Base-by-base conservation (phyloP, 2,888 invertebrate genomes). In the Trissonchulus sp. region DNA sequence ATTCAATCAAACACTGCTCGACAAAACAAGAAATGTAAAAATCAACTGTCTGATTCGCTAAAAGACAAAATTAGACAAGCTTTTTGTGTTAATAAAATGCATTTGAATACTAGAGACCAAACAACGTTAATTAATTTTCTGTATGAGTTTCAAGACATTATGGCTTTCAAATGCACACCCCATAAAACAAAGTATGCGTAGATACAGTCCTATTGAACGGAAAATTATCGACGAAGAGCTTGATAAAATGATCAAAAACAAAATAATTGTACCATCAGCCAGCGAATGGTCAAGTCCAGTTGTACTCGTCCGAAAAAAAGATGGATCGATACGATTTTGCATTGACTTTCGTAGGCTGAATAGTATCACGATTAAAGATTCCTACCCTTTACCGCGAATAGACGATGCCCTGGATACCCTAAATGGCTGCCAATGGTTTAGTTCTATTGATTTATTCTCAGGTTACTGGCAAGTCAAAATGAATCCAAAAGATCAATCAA, bases 211-310 rank as follows among this genome's bases (percentile, higher is more conserved):
- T 15, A 23, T 23, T 48, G 48, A 48, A 48, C 8, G 48, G 48
- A 48, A 48, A 48, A 48, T 48, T 15, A 48, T 48, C 8, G 48
- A 48, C 48, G 48, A 48, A 48, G 48, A 48, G 23, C 23, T 48
- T 15, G 48, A 48, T 23, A 48, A 48, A 23, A 48, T 48, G 69
- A n/a, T 69, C 2, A 30, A 69, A 69, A 8, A 15, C 3, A 35
- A 35, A 15, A 69, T 77, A n/a, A 76, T 76, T 37, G 76, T 77
- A 33, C 81, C 78, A 1, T 82, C 81, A 1, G 75, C 74, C 1
- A 81, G 80, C 38, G 82, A 83, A 0, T 85, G 82, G 82, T 78
- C 81, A 8, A 78, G 81, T 0, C 84, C 83, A 0, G 78, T 83
- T 2, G 81, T 84, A 8, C 71, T 85, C 1, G 82, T 83, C 1